phyloP scores from a whole-genome alignment of 2,113 vertebrate genomes.

The Cryptomyrus ogoouensis region DNA sequence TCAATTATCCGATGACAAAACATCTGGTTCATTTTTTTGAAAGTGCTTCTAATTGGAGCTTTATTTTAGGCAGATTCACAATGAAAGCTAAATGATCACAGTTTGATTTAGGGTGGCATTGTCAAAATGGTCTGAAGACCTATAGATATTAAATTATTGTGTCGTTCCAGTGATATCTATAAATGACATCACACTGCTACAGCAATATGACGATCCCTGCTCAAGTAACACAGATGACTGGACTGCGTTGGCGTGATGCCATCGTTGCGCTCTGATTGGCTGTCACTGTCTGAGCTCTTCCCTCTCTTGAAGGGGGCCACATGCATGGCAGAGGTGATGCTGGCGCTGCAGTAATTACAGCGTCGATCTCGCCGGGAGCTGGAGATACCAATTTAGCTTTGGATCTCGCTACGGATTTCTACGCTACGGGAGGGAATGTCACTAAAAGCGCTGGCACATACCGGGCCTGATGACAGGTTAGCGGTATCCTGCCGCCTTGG shows the following conservation, averaged over 20 bases:
- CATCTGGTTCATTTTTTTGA: not conserved
- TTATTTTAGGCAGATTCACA: not conserved
- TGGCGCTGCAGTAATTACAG: not conserved
- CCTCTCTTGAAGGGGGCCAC: not conserved
- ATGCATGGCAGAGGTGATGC: not conserved
- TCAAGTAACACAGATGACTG: not conserved
- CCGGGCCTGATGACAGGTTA: not conserved
- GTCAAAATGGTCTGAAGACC: not conserved
- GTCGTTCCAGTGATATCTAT: not conserved
- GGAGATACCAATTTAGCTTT: not conserved
- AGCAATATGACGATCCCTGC: not conserved
- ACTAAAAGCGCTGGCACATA: no score
- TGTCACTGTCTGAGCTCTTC: not conserved
- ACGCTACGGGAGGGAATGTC: not conserved
- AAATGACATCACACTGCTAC: not conserved
- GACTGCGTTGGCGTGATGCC: not conserved
- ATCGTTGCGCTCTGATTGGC: not conserved
- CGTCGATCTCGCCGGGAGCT: not conserved
- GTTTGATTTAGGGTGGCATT: not conserved
- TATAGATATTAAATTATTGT: not conserved
- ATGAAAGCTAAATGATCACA: no score
- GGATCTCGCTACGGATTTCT: not conserved
- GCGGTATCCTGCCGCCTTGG: not conserved
- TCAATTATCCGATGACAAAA: not conserved
- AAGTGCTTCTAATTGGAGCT: not conserved